A percentile compares a stretch with the other conserved stretches of the same genome.
These are phyloP conservation scores for Megalurothrips usitatus DNA, from an alignment of 2,888 invertebrate genomes.

Conservation along the genomic window DNA sequence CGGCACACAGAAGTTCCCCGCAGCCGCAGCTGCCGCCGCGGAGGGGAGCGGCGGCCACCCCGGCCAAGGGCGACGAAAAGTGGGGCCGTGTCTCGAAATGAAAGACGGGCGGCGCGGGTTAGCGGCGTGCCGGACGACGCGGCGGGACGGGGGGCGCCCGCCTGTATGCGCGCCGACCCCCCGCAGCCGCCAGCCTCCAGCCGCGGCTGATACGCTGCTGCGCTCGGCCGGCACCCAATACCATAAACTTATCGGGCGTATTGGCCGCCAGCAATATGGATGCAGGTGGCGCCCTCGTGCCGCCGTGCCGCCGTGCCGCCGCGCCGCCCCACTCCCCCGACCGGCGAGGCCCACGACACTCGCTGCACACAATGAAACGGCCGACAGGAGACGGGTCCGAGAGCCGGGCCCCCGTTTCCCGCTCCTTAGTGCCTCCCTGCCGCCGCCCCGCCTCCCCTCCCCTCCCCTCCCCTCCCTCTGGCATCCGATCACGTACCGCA, in stretches of 20 bases:
- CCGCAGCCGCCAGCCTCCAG: neutral
- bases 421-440: no score
- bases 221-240: neutral
- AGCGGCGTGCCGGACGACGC: neutral
- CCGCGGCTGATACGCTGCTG: neutral
- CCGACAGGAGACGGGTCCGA: no score
- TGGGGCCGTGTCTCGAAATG: neutral
- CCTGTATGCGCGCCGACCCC: neutral
- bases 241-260: constrained; percentile 18
- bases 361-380: no score
- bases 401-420: no score
- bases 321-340: no score
- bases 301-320: no score
- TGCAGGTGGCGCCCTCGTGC: neutral
- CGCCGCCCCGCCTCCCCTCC: no score
- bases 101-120: neutral
- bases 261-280: neutral
- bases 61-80: neutral
- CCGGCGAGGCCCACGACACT: no score
- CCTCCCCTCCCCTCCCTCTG: no score
- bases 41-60: neutral
- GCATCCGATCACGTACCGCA: no score
- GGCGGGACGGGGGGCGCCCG: neutral
- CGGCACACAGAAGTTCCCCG: neutral
- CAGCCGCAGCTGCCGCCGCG: neutral